Conservation (phyloP, 2,113 vertebrate species). For the Phoenicopterus ruber region DNA sequence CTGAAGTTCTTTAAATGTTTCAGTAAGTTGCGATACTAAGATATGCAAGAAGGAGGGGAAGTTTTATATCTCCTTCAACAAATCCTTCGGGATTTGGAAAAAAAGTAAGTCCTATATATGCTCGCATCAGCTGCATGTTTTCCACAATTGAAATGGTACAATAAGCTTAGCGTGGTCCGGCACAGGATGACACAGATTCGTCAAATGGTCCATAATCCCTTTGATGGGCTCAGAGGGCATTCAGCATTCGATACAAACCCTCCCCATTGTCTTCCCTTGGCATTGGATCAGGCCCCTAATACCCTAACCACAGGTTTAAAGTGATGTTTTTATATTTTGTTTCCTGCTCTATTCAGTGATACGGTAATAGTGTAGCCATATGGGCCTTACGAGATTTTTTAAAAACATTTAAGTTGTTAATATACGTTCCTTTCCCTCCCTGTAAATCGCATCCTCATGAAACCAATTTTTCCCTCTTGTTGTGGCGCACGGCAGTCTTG, state of each 20-base stretch:
- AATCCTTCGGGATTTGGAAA: not conserved
- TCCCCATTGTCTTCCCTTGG: conserved; percentile 15
- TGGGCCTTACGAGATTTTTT: rapidly evolving
- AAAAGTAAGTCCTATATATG: not conserved
- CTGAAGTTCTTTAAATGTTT: not conserved
- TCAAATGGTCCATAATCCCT: conserved; percentile 44
- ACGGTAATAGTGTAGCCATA: not conserved
- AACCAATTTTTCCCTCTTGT: not conserved
- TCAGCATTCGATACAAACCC: conserved; percentile 39
- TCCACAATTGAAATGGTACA: not conserved
- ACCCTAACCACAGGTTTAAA: conserved; percentile 20
- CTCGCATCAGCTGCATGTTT: conserved; percentile 4
- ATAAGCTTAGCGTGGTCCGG: not conserved
- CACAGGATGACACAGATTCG: conserved; percentile 14
- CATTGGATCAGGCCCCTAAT: conserved; percentile 13
- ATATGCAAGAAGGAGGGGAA: not conserved
- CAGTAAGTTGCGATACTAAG: not conserved
- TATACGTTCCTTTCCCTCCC: not conserved
- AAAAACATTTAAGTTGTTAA: not conserved
- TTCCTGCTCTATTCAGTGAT: not conserved
- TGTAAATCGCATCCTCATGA: not conserved
- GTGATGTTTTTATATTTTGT: not conserved
- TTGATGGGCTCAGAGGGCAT: conserved; percentile 45
- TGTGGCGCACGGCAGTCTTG: not conserved
- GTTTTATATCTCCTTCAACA: not conserved